phyloP scores from a whole-genome alignment of 1,140 invertebrate genomes.

The Apis florea region DNA sequence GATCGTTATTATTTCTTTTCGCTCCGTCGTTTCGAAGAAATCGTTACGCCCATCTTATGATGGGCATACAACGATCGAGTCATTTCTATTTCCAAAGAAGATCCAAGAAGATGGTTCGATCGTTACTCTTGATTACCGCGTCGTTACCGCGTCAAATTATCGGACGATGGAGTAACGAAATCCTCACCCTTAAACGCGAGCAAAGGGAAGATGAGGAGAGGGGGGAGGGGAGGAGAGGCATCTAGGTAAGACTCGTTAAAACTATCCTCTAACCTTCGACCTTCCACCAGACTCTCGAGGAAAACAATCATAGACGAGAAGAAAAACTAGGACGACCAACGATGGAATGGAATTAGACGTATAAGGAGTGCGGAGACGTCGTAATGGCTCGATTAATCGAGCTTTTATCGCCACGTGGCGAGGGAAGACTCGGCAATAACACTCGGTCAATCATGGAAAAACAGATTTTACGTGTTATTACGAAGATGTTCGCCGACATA shows the following conservation, averaged over 20 bases:
- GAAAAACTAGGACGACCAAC: conserved; percentile 16
- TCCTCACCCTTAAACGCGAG: conserved; percentile 26
- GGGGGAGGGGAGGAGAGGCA: background rate
- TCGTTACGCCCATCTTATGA: background rate
- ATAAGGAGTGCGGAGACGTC: background rate
- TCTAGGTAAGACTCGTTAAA: conserved; percentile 53
- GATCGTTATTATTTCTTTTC: background rate
- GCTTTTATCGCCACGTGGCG: conserved; percentile 41
- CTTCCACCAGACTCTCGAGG: conserved; percentile 8
- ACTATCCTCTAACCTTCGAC: conserved; percentile 51
- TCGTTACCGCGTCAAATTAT: conserved; percentile 59
- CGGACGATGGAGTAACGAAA: conserved; percentile 44
- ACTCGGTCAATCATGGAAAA: conserved; percentile 60
- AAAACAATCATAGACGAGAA: background rate
- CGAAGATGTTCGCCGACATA: conserved; percentile 3
- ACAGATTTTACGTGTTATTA: conserved; percentile 67
- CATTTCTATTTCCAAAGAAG: conserved; percentile 40
- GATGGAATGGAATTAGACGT: conserved; percentile 20
- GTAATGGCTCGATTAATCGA: conserved; percentile 41
- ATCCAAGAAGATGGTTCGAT: conserved; percentile 31
- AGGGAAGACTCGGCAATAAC: conserved; percentile 28
- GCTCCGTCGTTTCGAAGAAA: background rate
- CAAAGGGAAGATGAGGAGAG: conserved; percentile 5
- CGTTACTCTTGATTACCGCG: conserved; percentile 57
- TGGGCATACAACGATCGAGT: conserved; percentile 18